Percentiles rank a stretch among this genome's conserved stretches.
Evolutionary conservation across 1,140 invertebrate genomes (phyloP).

Genomic region (Microvelia longipes): DNA sequence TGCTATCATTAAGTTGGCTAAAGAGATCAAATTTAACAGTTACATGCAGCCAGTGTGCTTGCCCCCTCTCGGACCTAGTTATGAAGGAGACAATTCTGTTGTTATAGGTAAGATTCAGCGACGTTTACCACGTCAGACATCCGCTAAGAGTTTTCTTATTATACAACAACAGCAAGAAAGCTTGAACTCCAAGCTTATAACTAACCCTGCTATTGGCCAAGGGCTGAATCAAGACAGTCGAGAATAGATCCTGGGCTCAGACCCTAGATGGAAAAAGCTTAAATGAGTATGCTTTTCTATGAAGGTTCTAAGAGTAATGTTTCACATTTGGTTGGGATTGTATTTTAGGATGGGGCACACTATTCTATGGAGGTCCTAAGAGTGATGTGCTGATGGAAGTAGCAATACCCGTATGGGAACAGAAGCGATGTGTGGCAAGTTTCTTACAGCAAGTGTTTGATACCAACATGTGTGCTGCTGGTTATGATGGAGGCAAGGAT

Average conservation of each 20-base stretch:
- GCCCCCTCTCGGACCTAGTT: conserved; percentile 35
- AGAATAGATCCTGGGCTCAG: no score
- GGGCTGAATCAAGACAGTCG: no score
- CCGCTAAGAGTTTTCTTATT: no score
- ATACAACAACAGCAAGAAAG: no score
- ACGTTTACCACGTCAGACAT: no score
- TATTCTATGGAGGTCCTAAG: conserved; percentile 41
- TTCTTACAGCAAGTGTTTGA: conserved; percentile 45
- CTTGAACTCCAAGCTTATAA: no score
- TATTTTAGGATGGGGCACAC: conserved; percentile 50
- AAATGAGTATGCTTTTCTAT: no score
- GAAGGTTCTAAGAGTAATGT: no score
- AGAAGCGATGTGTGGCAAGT: conserved; percentile 43
- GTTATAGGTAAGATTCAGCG: conserved; percentile 21
- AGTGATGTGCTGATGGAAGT: conserved; percentile 60
- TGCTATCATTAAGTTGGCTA: conserved; percentile 51
- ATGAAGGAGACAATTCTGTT: conserved; percentile 15
- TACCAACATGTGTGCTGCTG: conserved; percentile 54
- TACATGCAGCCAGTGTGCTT: conserved; percentile 53
- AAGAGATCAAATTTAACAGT: conserved; percentile 39
- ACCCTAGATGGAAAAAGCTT: no score
- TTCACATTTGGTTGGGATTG: no score
- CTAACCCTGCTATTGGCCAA: no score
- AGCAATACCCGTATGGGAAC: conserved; percentile 62
- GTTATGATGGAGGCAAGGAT: conserved; percentile 51